Percentiles rank a stretch among this genome's conserved stretches.
Conservation (phyloP, 2,797 vertebrate species). For the Hoplostethus mediterraneus region DNA sequence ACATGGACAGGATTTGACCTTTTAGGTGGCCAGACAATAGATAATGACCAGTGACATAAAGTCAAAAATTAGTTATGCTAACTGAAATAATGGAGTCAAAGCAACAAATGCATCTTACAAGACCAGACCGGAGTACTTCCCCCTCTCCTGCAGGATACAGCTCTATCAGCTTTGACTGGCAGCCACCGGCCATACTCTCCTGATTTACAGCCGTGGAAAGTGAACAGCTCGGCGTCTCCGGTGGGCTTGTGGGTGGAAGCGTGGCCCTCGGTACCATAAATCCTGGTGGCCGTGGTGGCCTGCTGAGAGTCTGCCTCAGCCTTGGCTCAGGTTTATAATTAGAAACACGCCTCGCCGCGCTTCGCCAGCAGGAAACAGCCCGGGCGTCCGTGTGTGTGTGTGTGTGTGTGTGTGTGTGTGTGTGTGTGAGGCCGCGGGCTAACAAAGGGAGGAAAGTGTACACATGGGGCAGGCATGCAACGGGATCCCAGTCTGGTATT, state of each 20-base stretch:
- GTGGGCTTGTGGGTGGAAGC: constrained; percentile 47
- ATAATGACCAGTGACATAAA: not conserved
- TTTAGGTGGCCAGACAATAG: too few species aligned
- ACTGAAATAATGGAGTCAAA: not conserved
- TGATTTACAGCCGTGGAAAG: constrained; percentile 61
- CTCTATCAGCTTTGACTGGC: constrained; percentile 24
- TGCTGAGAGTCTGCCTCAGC: constrained; percentile 65
- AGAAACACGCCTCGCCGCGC: constrained; percentile 78
- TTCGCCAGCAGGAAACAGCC: constrained; percentile 75
- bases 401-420: constrained; percentile 6
- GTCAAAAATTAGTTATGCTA: not conserved
- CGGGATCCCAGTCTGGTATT: constrained; percentile 68
- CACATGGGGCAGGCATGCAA: constrained; percentile 75
- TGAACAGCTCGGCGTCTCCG: constrained; percentile 48
- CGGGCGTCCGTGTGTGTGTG: constrained; percentile 57
- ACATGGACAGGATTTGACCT: not conserved
- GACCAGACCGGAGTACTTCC: too few species aligned
- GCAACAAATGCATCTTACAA: constrained; percentile 10
- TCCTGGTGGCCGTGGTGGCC: constrained; percentile 66
- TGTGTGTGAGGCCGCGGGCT: constrained; percentile 43
- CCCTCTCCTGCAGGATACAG: constrained; percentile 10
- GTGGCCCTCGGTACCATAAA: constrained; percentile 69
- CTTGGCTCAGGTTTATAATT: constrained; percentile 78
- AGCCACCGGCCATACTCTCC: constrained; percentile 43
- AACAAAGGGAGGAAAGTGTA: constrained; percentile 86